Evolutionary conservation across 2,113 vertebrate genomes (phyloP), one percentile per base, ranked within the genome.

Genomic region (Parus major): DNA sequence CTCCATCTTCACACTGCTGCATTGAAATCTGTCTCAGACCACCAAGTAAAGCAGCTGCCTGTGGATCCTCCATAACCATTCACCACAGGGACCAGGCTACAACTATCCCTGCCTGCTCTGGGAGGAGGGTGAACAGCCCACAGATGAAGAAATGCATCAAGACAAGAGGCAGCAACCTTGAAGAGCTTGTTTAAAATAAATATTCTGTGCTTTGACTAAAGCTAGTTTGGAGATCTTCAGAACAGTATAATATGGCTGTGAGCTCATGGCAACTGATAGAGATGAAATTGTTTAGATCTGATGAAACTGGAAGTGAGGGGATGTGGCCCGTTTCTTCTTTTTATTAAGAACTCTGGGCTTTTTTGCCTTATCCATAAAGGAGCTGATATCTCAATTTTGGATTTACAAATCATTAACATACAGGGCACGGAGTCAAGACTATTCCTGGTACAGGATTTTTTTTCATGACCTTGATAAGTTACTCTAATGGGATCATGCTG

Each of bases 381-480:
- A 63, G n/a, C 5, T 47, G 33, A 47, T 83, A 47, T 29, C 57
- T 95, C 64, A 60, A 68, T 90, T 95, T 90, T 49, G 12, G 24
- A 75, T 90, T 80, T 73, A 60, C 8, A 49, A 46, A 39, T 60
- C 56, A 57, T 92, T 88, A 94, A 61, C 47, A 71, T 15, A 47
- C 17, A 85, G 50, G 15, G 10, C 71, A 94, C 17, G 1, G 42
- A 91, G 60, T 75, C 76, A 88, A n/a, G 19, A 68, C 69, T 94
- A 83, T 86, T 95, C 22, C n/a, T 88, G 60, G 88, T 53, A 79
- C 29, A 71, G n/a, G n/a, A 53, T 64, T 86, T 92, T 39, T 39
- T 70, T 84, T 31, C 21, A n/a, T 88, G 90, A 94, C 85, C 85
- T 96, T 92, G 76, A 25, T 86, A 88, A 95, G 60, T 78, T 92